Percentiles rank a stretch among this genome's conserved stretches.
Evolutionary conservation across 2,888 invertebrate species (phyloP).

Genomic region (Agonum fuliginosum): DNA sequence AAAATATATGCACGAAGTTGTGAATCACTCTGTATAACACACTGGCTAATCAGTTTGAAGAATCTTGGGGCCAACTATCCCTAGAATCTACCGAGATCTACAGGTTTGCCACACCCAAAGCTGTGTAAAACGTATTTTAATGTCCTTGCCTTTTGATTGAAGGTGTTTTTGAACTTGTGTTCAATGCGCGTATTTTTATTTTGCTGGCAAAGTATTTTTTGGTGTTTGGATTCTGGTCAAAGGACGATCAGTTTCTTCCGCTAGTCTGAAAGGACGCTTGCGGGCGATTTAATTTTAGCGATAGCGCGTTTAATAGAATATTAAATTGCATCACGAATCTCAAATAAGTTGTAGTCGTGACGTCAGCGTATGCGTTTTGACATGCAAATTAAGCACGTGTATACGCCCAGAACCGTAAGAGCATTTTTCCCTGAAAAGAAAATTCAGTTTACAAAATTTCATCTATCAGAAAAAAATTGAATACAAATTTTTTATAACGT

Average conservation of each 20-base stretch:
- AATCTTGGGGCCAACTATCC: too few species aligned
- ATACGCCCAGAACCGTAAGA: neutral
- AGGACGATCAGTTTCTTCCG: slow-evolving; percentile 17
- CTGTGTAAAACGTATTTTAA: too few species aligned
- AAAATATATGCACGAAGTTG: too few species aligned
- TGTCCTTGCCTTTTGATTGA: too few species aligned
- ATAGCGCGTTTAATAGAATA: slow-evolving; percentile 1
- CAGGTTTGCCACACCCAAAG: too few species aligned
- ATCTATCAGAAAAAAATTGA: too few species aligned
- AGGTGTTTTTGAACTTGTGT: slow-evolving; percentile 17
- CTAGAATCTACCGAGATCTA: too few species aligned
- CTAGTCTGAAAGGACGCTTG: slow-evolving; percentile 15
- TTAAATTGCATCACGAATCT: slow-evolving; percentile 25
- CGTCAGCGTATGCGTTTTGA: neutral
- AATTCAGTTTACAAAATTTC: neutral
- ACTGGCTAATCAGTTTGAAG: too few species aligned
- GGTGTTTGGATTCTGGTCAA: slow-evolving; percentile 31
- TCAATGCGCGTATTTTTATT: slow-evolving; percentile 14
- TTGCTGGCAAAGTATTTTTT: slow-evolving; percentile 23
- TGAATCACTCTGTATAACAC: too few species aligned
- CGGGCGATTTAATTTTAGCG: slow-evolving; percentile 25
- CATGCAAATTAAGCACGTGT: neutral
- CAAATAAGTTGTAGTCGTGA: slow-evolving; percentile 9
- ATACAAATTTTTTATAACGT: too few species aligned
- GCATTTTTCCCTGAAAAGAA: neutral